Conservation (phyloP, 2,113 vertebrate species). For the pig (Sus scrofa) region T2T-Sscrofa CM000826.6:110134001-110134500, state of each 20-base stretch:
- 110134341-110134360: background rate
- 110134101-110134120: background rate
- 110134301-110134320: background rate
- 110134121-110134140: background rate
- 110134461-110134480: constrained; percentile 71
- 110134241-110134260: background rate
- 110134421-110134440: constrained; percentile 47
- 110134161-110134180: background rate
- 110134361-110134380: constrained; percentile 46
- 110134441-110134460: constrained; percentile 57
- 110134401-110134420: constrained; percentile 51
- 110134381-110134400: constrained; percentile 52
- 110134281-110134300: background rate
- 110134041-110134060: background rate
- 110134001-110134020: background rate
- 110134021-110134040: background rate
- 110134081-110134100: background rate
- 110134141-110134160: background rate
- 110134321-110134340: background rate
- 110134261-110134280: background rate
- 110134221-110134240: background rate
- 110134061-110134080: background rate
- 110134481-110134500: constrained; percentile 80
- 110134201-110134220: background rate
- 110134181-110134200: background rate